phyloP scores from a whole-genome alignment of 2,888 invertebrate species.

The Timandra comae region DNA sequence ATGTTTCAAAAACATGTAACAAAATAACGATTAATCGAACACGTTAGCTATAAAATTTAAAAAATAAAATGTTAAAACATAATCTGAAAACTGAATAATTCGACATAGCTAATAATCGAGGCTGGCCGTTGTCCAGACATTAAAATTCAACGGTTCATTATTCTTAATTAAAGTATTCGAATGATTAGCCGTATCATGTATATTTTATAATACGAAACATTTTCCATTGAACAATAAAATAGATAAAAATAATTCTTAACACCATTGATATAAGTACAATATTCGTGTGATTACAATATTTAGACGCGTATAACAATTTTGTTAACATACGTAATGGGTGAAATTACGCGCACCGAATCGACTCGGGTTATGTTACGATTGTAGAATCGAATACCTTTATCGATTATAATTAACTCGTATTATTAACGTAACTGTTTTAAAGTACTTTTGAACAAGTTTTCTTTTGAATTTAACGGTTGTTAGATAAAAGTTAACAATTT shows the following conservation, averaged over 20 bases:
- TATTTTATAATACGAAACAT: slow-evolving; percentile 26
- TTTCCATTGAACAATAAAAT: too few species aligned
- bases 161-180: slow-evolving; percentile 55
- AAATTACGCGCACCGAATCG: slow-evolving; percentile 61
- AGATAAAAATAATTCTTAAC: slow-evolving; percentile 27
- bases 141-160: slow-evolving; percentile 56
- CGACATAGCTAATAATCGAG: slow-evolving; percentile 39
- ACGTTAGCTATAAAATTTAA: too few species aligned
- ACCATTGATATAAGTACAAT: slow-evolving; percentile 34
- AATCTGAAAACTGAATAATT: slow-evolving; percentile 31
- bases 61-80: too few species aligned
- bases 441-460: slow-evolving; percentile 53
- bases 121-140: slow-evolving; percentile 39
- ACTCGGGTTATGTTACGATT: slow-evolving; percentile 55
- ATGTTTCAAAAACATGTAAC: too few species aligned
- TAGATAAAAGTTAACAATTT: slow-evolving; percentile 50
- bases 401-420: slow-evolving; percentile 20
- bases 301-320: slow-evolving; percentile 53
- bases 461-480: slow-evolving; percentile 49
- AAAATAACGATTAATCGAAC: too few species aligned
- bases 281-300: slow-evolving; percentile 31
- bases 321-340: slow-evolving; percentile 53
- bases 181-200: slow-evolving; percentile 50
- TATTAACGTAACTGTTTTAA: slow-evolving; percentile 57
- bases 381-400: slow-evolving; percentile 35